Conservation (phyloP, 1,140 invertebrate genomes). For the Brachionus asplanchnoidis region DNA sequence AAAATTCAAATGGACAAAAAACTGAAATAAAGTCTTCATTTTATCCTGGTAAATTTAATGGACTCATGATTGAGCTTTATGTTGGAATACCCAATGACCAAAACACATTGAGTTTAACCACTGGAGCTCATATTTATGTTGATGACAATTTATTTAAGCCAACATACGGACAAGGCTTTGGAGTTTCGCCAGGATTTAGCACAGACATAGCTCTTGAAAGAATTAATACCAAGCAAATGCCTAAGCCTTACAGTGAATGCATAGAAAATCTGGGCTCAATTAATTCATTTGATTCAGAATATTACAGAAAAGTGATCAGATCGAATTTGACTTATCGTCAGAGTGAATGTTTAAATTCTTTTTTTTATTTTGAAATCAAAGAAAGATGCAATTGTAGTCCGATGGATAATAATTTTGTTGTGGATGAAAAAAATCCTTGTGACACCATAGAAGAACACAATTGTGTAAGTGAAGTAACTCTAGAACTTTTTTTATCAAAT, state of each 20-base stretch:
- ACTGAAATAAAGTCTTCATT: background rate
- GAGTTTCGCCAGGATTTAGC: background rate
- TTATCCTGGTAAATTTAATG: background rate
- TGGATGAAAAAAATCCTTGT: background rate
- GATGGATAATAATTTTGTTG: background rate
- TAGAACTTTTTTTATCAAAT: background rate
- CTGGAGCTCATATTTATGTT: slow-evolving; percentile 22
- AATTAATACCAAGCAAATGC: background rate
- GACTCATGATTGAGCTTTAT: slow-evolving; percentile 4
- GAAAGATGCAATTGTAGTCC: background rate
- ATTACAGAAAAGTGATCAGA: background rate
- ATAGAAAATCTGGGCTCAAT: background rate
- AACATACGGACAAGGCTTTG: background rate
- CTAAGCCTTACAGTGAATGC: background rate
- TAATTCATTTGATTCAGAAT: background rate
- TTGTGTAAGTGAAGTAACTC: background rate
- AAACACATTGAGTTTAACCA: background rate
- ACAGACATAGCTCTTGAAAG: background rate
- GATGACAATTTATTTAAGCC: background rate
- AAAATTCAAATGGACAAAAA: background rate
- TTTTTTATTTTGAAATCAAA: background rate
- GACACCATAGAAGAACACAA: background rate
- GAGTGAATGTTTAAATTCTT: background rate
- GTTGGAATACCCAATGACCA: background rate
- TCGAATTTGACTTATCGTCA: background rate